Base-by-base conservation (phyloP, 2,888 invertebrate genomes). In the Brenthis daphne region DNA sequence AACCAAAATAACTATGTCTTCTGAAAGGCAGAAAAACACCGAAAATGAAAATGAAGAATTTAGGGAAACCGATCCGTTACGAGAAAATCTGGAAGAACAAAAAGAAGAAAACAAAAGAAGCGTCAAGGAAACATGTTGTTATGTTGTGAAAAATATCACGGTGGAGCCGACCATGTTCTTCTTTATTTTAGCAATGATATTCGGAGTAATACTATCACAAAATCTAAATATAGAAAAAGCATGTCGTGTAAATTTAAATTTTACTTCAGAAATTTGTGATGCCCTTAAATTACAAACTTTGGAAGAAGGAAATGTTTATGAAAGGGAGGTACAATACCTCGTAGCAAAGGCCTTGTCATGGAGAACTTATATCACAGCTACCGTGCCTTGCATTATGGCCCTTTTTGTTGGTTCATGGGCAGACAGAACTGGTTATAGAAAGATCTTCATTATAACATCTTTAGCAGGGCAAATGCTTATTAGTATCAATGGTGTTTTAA, bases 221-320 rank as follows among this genome's bases (percentile, higher is more conserved):
- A 97, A 97, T 85, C 87, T 97, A 12, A 96, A 95, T 80, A 90
- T 97, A 74, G 97, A 97, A 82, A 97, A 97, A 83, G 97, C 97
- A 0, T 97, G 97, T 80, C 90, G 97, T 16, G 97, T 97, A 0
- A 97, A 97, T 82, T 89, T 97, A 70, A 94, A 93, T 24, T 96
- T 95, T 77, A 92, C 95, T 0, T 92, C 94, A 37, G 94, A 94
- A 76, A 94, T 97, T 0, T 97, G 97, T 81, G 94, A 94, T 76
- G 96, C 96, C 0, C 85, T 97, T 8, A 95, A 95, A 29, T 85
- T 92, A 12, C 94, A 97, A 76, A 93, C 95, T 65, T 94, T 96
- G 0, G 94, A 93, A 5, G 85, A 79, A 51, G 83, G 88, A 71
- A 89, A 85, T 72, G 83, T 86, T 57, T 94, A 94, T 75, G 94